Conservation (phyloP, 2,113 vertebrate genomes). For the Nothoprocta pentlandii region DNA sequence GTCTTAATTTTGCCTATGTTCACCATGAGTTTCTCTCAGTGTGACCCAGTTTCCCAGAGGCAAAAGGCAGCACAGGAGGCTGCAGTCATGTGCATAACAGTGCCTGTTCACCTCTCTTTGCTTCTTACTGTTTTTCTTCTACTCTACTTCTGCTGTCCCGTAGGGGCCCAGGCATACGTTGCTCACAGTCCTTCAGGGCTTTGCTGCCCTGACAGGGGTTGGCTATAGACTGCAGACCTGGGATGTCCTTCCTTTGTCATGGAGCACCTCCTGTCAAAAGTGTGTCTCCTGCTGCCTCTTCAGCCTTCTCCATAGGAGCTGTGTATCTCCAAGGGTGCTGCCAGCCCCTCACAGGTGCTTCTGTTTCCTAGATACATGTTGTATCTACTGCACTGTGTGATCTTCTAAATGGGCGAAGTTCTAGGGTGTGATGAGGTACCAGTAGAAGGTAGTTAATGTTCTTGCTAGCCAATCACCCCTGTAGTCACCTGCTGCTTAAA, state of each 20-base stretch:
- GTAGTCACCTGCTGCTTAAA: not conserved
- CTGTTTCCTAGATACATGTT: not conserved
- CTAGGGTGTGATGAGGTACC: not conserved
- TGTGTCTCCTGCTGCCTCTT: too few species aligned
- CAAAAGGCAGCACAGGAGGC: too few species aligned
- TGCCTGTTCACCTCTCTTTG: not conserved
- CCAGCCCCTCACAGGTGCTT: not conserved
- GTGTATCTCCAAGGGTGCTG: too few species aligned
- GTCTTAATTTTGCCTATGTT: rapidly evolving
- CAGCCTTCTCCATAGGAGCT: too few species aligned
- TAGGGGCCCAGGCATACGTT: too few species aligned
- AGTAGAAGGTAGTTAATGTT: not conserved
- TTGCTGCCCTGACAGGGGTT: too few species aligned
- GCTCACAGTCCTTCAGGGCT: not conserved
- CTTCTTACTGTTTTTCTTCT: not conserved
- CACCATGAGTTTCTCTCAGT: too few species aligned
- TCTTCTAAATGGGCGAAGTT: not conserved
- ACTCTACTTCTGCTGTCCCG: rapidly evolving
- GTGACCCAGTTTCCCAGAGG: too few species aligned
- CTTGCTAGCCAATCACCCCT: rapidly evolving
- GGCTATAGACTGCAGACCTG: too few species aligned
- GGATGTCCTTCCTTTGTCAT: too few species aligned
- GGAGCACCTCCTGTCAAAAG: too few species aligned
- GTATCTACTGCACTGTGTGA: not conserved
- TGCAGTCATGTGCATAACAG: not conserved